Conservation (phyloP, 2,113 vertebrate genomes). For the Cheilinus undulatus region DNA sequence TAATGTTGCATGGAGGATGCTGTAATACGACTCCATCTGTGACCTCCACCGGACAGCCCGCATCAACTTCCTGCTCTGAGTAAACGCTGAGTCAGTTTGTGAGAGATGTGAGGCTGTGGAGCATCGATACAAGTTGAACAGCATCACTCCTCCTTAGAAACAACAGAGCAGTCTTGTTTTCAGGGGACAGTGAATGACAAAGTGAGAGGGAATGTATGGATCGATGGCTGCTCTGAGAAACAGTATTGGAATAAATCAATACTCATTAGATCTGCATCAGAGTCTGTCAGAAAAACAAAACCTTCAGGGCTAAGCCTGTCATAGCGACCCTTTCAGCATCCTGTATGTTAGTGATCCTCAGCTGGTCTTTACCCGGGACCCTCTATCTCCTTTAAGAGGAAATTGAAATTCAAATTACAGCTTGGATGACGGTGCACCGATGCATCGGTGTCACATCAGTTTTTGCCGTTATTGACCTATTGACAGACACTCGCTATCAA, state of each 20-base stretch:
- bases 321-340: constrained; percentile 16
- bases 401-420: too few species aligned
- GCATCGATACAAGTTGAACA: constrained; percentile 19
- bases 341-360: constrained; percentile 6
- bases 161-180: neutral
- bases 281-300: constrained; percentile 33
- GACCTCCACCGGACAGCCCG: constrained; percentile 41
- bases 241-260: constrained; percentile 63
- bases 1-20: constrained; percentile 26
- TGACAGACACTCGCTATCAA: too few species aligned
- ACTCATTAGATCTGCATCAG: constrained; percentile 59
- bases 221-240: constrained; percentile 39
- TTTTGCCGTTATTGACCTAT: too few species aligned
- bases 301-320: constrained; percentile 8
- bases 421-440: too few species aligned
- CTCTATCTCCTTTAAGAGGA: too few species aligned
- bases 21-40: constrained; percentile 54
- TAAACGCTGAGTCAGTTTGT: constrained; percentile 19
- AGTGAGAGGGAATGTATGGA: constrained; percentile 48
- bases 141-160: constrained; percentile 1
- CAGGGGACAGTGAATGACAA: constrained; percentile 19
- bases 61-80: constrained; percentile 14
- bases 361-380: too few species aligned
- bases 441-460: too few species aligned
- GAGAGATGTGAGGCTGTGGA: constrained; percentile 12